These are phyloP conservation scores for Parelbella ahira DNA, from an alignment of 2,888 invertebrate genomes.

Conservation along the genomic window DNA sequence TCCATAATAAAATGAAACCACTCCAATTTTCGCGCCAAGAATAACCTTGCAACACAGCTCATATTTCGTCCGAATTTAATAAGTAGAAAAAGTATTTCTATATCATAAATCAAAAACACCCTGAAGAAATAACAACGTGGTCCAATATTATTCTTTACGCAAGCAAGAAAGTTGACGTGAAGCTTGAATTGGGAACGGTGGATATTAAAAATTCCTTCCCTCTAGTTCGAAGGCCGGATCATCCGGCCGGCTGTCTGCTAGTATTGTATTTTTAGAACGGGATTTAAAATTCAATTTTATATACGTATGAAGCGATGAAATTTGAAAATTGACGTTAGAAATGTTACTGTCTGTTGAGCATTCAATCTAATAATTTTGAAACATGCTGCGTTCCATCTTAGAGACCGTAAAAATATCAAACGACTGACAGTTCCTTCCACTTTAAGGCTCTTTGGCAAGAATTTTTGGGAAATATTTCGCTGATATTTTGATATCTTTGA, in stretches of 20 bases:
- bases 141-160: slow-evolving; percentile 28
- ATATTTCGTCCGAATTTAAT: slow-evolving; percentile 7
- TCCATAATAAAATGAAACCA: neutral
- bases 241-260: slow-evolving; percentile 10
- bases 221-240: slow-evolving; percentile 4
- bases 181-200: slow-evolving; percentile 25
- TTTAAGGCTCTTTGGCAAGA: no score
- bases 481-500: no score
- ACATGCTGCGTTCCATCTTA: no score
- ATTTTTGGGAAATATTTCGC: no score
- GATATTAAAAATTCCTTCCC: slow-evolving; percentile 24
- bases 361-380: neutral
- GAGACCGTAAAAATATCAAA: no score
- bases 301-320: neutral
- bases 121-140: slow-evolving; percentile 12
- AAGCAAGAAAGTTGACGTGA: slow-evolving; percentile 40
- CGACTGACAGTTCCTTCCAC: no score
- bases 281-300: slow-evolving; percentile 12
- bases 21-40: neutral
- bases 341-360: neutral
- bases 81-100: slow-evolving; percentile 29
- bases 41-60: neutral
- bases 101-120: slow-evolving; percentile 44
- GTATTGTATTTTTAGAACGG: slow-evolving; percentile 12
- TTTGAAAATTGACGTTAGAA: no score